Conservation (phyloP, 2,888 invertebrate species). For the Oegoconia quadripuncta region DNA sequence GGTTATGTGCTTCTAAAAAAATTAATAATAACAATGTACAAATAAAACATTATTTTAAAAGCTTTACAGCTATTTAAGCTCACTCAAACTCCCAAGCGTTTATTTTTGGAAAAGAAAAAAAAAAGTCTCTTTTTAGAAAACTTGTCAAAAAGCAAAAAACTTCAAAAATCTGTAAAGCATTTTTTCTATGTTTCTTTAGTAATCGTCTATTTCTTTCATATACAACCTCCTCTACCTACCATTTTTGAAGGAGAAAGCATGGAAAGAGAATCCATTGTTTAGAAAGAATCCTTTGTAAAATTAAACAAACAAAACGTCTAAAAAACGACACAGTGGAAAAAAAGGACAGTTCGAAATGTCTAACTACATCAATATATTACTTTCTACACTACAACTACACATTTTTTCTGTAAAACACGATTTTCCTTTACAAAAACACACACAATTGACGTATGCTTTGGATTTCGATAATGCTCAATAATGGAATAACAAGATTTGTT, state of each 20-base stretch:
- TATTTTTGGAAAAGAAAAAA: constrained; percentile 23
- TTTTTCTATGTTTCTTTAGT: constrained; percentile 27
- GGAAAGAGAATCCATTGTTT: constrained; percentile 75
- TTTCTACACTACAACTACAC: constrained; percentile 4
- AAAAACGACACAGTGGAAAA: constrained; percentile 32
- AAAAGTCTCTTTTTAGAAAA: constrained; percentile 15
- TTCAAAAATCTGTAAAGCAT: constrained; percentile 28
- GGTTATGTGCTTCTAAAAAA: constrained; percentile 7
- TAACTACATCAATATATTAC: constrained; percentile 7
- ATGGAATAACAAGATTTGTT: background rate
- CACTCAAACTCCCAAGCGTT: constrained; percentile 25
- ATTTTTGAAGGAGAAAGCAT: constrained; percentile 77
- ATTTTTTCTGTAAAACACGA: background rate
- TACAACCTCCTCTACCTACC: constrained; percentile 79
- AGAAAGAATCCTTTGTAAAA: constrained; percentile 46
- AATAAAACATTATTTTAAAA: constrained; percentile 10
- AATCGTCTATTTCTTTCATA: constrained; percentile 56
- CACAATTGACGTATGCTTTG: background rate
- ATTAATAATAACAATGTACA: constrained; percentile 6
- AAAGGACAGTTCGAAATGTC: constrained; percentile 24
- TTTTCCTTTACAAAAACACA: background rate
- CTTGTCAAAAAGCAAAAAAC: constrained; percentile 24
- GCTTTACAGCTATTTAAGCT: constrained; percentile 15
- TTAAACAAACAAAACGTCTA: constrained; percentile 25
- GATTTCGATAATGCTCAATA: background rate